Percentiles rank a stretch among this genome's conserved stretches.
Conservation (phyloP, 2,797 vertebrate genomes). For the Oryzias sinensis region DNA sequence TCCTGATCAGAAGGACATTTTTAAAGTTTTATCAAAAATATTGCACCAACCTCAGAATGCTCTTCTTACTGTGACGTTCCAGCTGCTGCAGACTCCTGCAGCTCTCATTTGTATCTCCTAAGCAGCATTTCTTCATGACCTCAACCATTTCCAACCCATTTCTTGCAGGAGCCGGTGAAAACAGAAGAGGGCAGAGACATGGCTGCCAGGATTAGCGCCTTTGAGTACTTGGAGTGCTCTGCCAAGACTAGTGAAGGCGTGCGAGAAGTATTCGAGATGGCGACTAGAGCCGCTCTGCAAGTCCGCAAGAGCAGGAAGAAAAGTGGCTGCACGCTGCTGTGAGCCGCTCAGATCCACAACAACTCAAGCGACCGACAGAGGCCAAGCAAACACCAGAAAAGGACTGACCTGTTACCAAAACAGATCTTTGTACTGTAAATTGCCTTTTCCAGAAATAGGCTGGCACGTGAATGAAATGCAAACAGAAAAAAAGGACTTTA, state of each 20-base stretch:
- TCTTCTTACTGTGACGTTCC: too few relatives aligned
- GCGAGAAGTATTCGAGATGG: constrained; percentile 97
- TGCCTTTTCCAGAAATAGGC: constrained; percentile 60
- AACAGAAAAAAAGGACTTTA: constrained; percentile 60
- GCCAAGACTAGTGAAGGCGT: constrained; percentile 98
- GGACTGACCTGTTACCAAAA: constrained; percentile 71
- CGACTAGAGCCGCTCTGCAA: constrained; percentile 93
- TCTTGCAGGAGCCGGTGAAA: constrained; percentile 88
- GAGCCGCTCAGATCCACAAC: constrained; percentile 50
- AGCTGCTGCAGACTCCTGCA: background rate
- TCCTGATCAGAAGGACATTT: constrained; percentile 7
- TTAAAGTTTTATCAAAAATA: background rate
- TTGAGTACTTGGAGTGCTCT: constrained; percentile 95
- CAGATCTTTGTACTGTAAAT: constrained; percentile 76
- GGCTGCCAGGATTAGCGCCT: constrained; percentile 91
- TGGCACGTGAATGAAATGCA: constrained; percentile 31
- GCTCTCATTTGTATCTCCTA: background rate
- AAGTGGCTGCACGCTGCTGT: constrained; percentile 86
- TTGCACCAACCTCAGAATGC: too few relatives aligned
- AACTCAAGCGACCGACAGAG: constrained; percentile 40
- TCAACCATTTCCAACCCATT: too few relatives aligned
- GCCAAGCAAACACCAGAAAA: constrained; percentile 32
- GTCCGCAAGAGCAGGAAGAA: constrained; percentile 91
- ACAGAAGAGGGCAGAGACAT: constrained; percentile 93
- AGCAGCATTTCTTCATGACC: too few relatives aligned